Conservation (phyloP, 2,888 invertebrate species). For the Torymus auratus region DNA sequence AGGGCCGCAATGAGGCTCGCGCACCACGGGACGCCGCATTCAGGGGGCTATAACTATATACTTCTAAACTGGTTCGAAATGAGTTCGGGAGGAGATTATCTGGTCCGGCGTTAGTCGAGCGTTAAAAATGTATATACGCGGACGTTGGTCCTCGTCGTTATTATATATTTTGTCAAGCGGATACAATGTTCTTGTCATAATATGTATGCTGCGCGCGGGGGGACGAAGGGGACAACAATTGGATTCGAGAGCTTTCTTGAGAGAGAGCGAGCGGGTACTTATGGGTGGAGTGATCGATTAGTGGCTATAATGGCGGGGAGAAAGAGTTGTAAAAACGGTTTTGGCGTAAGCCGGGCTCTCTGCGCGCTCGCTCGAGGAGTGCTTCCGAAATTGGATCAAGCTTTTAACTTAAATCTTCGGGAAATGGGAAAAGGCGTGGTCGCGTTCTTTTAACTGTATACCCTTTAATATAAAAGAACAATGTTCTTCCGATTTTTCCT, state of each 20-base stretch:
- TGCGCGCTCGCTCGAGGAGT: background rate
- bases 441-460: no score
- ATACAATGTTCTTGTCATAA: conserved; percentile 69
- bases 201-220: conserved; percentile 53
- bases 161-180: conserved; percentile 65
- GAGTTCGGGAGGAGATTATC: conserved; percentile 65
- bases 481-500: no score
- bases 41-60: conserved; percentile 61
- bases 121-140: conserved; percentile 65
- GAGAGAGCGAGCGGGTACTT: background rate
- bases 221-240: conserved; percentile 31
- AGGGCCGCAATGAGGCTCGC: conserved; percentile 64
- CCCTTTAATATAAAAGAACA: no score
- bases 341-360: background rate
- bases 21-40: conserved; percentile 71
- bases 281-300: no score
- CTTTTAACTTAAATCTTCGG: no score
- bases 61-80: conserved; percentile 72
- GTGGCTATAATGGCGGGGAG: background rate
- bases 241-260: conserved; percentile 36
- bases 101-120: conserved; percentile 63
- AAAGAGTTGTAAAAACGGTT: background rate
- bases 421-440: no score
- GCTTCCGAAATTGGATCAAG: background rate
- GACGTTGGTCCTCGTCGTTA: conserved; percentile 29